Evolutionary conservation across 2,113 vertebrate genomes (phyloP), one percentile per base, ranked within the genome.

Genomic region (Penelope pileata): DNA sequence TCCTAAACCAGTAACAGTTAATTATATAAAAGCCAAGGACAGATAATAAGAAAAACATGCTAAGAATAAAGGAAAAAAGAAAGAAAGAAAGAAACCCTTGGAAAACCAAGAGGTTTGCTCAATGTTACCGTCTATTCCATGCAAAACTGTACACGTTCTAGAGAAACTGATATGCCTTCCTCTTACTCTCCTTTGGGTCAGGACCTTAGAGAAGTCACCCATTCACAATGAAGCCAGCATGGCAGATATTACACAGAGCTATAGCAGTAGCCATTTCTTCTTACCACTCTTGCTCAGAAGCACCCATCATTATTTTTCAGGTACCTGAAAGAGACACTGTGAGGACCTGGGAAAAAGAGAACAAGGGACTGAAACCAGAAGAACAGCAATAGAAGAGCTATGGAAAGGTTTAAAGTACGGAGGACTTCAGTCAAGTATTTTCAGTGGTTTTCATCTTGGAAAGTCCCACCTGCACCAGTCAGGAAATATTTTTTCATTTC

Each of bases 11-110:
- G 68, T 83, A 95, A 93, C 68, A 91, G 64, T 78, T 88, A 75
- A 75, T 94, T 88, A 68, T 40, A 91, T n/a, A 91, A 94, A 94
- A 93, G 88, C 56, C 88, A 96, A 91, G 86, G 56, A 78, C 34
- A 94, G 79, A 94, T 88, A 94, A 96, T 88, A 85, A 90, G 79
- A 48, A 88, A 94, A 85, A 51, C 69, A 69, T 23, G 26, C 59
- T 94, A 70, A 80, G 68, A 95, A 86, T 63, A 68, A 86, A 84
- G 60, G 51, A 60, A 56, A 78, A 83, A 59, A 93, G 90, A 70
- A 88, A 83, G 56, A 63, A 80, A 83, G 70, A 91, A 94, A 75
- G 32, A 88, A 93, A 91, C 54, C 60, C 68, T 75, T 56, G 43
- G 84, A 83, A 88, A 64, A 90, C 80, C 47, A 92, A 91, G 84